Evolutionary conservation across 2,797 vertebrate genomes (phyloP).

Genomic region (Coluber constrictor): DNA sequence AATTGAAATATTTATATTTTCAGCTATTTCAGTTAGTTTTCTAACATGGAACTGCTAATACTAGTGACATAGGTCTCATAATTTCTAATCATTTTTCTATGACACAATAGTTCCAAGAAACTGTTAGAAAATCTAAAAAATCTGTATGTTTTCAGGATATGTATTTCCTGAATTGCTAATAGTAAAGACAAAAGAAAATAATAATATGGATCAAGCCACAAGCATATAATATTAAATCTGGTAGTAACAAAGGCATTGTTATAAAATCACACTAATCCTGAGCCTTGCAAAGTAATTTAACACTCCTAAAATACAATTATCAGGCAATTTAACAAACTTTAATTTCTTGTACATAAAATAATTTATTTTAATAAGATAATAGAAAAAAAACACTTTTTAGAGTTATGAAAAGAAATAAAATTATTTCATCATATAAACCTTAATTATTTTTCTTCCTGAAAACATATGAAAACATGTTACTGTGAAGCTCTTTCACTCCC

Average conservation of each 20-base stretch:
- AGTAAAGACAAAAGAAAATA: slow-evolving; percentile 35
- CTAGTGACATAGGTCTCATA: background rate
- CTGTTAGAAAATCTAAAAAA: background rate
- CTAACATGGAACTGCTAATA: background rate
- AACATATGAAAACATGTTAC: background rate
- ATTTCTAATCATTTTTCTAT: background rate
- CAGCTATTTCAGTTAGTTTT: background rate
- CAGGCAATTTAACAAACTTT: slow-evolving; percentile 62
- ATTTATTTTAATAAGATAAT: slow-evolving; percentile 55
- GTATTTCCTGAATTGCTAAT: slow-evolving; percentile 37
- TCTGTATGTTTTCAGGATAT: background rate
- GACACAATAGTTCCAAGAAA: background rate
- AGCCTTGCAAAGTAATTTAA: slow-evolving; percentile 5
- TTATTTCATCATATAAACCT: background rate
- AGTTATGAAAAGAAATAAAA: background rate
- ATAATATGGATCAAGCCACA: slow-evolving; percentile 35
- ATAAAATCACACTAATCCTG: slow-evolving; percentile 27
- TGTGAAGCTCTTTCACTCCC: background rate
- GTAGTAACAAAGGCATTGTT: background rate
- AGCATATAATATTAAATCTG: slow-evolving; percentile 22
- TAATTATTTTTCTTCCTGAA: background rate
- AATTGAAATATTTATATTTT: background rate
- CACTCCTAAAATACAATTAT: slow-evolving; percentile 41
- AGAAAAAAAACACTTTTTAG: slow-evolving; percentile 30
- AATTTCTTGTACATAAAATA: slow-evolving; percentile 57